These are phyloP conservation scores for Himalopsyche anomala DNA, from an alignment of 2,888 invertebrate genomes.

Conservation along the genomic window DNA sequence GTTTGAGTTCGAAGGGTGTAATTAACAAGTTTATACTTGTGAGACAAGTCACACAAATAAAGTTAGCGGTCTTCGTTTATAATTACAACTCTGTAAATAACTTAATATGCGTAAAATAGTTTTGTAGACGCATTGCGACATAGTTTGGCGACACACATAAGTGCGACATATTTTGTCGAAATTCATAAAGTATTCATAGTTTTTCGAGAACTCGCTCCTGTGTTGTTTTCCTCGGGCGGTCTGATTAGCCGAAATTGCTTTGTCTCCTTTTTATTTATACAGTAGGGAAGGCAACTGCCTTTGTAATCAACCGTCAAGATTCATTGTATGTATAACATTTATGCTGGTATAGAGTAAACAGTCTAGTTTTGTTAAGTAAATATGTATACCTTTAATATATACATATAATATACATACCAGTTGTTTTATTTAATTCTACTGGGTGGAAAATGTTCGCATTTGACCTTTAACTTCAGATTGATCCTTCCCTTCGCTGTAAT, in stretches of 20 bases:
- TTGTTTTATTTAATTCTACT: no score
- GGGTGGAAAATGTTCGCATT: no score
- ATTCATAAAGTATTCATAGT: slow-evolving; percentile 18
- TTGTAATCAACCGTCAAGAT: slow-evolving; percentile 25
- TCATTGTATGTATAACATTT: slow-evolving; percentile 18
- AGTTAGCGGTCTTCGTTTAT: slow-evolving; percentile 15
- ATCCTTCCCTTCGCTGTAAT: no score
- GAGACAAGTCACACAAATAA: slow-evolving; percentile 17
- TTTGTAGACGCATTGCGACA: slow-evolving; percentile 9
- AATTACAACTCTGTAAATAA: slow-evolving; percentile 26
- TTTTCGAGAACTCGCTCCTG: background rate
- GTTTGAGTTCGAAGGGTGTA: slow-evolving; percentile 34
- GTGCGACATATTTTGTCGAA: slow-evolving; percentile 11
- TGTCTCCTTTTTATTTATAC: slow-evolving; percentile 24
- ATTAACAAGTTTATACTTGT: slow-evolving; percentile 27
- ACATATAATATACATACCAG: no score
- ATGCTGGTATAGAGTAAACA: background rate
- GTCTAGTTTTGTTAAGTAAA: slow-evolving; percentile 1
- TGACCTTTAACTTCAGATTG: no score
- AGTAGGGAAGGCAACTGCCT: background rate
- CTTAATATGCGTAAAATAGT: slow-evolving; percentile 34
- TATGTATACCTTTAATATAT: no score
- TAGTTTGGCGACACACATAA: background rate
- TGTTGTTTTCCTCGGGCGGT: slow-evolving; percentile 19
- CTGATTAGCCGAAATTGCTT: slow-evolving; percentile 31